Evolutionary conservation across 2,113 vertebrate species (phyloP), one percentile per base, ranked within the genome.

Genomic region (Scolopax mira): DNA sequence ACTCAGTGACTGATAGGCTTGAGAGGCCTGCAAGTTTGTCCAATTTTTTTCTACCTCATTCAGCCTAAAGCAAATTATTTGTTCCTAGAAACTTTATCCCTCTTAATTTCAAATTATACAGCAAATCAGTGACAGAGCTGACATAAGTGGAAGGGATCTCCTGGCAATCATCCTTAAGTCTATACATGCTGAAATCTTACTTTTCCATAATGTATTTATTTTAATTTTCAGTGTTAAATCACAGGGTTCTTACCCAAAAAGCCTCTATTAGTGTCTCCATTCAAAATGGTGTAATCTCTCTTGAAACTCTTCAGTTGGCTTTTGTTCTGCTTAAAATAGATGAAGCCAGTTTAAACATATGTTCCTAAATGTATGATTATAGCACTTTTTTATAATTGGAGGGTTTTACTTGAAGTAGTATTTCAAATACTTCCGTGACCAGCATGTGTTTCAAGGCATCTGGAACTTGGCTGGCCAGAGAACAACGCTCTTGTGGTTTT

Each of bases 321-420:
- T 95, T 94, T 91, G 52, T 75, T 94, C 80, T 58, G 57, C 61
- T 54, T 52, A 85, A 93, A 97, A 94, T 70, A 95, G 60, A 83
- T 49, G 5, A 88, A 75, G 8, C 15, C 85, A 74, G 27, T 72
- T 94, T 94, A 95, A 94, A 90, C 37, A 60, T 64, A 75, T 60
- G 61, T 95, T 97, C 73, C 67, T 79, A 89, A 91, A 75, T 69
- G n/a, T 60, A 70, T 21, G 1, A 93, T 96, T 96, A 85, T 33
- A 78, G 79, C 30, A 44, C 2, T 65, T 85, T 74, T 77, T 88
- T 84, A 55, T 87, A 95, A 97, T 82, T 94, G 55, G 22, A 87
- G 55, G 67, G 67, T 66, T 94, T 93, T 89, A 89, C 54, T 86
- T 54, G 57, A 77, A 84, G 41, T 52, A 67, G 55, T 66, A 44